Percentiles rank a stretch among this genome's conserved stretches.
These are phyloP conservation scores for Aplocera efformata DNA, from an alignment of 2,888 invertebrate genomes.

Conservation along the genomic window DNA sequence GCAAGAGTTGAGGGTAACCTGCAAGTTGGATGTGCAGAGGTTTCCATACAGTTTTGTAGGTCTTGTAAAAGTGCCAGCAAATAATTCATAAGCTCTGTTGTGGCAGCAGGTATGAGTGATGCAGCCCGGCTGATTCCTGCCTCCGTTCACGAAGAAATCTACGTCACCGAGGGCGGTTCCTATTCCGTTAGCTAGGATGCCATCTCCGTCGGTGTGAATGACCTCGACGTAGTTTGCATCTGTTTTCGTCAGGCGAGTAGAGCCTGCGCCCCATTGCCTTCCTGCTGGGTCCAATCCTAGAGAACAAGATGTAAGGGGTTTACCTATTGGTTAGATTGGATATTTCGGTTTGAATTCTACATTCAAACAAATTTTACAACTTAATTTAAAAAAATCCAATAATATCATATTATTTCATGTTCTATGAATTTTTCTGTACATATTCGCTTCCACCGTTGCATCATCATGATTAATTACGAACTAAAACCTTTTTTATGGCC, in stretches of 20 bases:
- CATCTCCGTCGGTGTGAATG: constrained; percentile 55
- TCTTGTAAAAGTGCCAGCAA: constrained; percentile 42
- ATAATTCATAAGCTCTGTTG: constrained; percentile 49
- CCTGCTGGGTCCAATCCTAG: constrained; percentile 52
- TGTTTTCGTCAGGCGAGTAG: constrained; percentile 31
- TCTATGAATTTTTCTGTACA: too few species aligned
- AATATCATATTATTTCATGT: too few species aligned
- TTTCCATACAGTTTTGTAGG: constrained; percentile 36
- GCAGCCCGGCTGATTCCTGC: constrained; percentile 82
- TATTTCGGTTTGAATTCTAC: not conserved
- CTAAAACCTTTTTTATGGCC: too few species aligned
- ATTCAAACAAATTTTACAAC: too few species aligned
- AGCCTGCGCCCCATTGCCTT: constrained; percentile 39
- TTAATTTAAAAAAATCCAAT: too few species aligned
- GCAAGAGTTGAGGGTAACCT: constrained; percentile 43
- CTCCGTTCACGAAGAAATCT: constrained; percentile 94
- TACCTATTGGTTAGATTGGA: too few species aligned
- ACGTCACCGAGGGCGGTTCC: constrained; percentile 88
- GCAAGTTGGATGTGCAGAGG: constrained; percentile 35
- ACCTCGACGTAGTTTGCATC: constrained; percentile 62
- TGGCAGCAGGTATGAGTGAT: constrained; percentile 44
- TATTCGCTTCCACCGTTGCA: too few species aligned
- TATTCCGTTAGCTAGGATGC: constrained; percentile 77
- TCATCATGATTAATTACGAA: too few species aligned
- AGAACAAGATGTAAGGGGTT: constrained; percentile 13